phyloP scores from a whole-genome alignment of 2,797 vertebrate species.

The Chaenodraco wilsoni region DNA sequence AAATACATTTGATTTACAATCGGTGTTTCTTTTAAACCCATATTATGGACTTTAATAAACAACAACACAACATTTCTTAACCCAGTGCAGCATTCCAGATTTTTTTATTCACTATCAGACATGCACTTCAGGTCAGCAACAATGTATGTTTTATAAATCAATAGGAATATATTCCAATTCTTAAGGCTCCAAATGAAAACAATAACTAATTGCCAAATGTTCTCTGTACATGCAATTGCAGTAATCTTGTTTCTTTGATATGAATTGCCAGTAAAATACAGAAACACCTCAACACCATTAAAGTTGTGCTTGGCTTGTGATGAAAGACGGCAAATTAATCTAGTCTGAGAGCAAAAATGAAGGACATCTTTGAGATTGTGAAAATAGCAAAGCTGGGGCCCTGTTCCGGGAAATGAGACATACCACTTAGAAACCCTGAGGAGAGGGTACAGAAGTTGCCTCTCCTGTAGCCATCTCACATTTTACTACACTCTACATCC shows the following conservation, averaged over 20 bases:
- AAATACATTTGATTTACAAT: no score
- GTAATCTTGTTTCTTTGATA: background rate
- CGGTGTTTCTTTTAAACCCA: no score
- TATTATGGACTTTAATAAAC: no score
- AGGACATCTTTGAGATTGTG: slow-evolving; percentile 29
- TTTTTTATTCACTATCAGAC: background rate
- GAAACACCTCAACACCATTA: no score
- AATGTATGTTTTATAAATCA: slow-evolving; percentile 24
- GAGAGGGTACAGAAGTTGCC: slow-evolving; percentile 27
- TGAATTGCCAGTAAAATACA: background rate
- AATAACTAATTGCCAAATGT: background rate
- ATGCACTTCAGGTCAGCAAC: background rate
- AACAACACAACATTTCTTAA: no score
- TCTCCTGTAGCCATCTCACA: background rate
- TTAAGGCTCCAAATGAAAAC: background rate
- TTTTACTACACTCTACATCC: background rate
- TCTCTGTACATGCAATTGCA: slow-evolving; percentile 16
- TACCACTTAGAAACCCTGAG: slow-evolving; percentile 19
- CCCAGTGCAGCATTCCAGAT: no score
- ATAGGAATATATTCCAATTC: slow-evolving; percentile 1
- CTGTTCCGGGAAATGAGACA: slow-evolving; percentile 35
- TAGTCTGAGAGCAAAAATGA: slow-evolving; percentile 44
- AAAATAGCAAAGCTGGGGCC: slow-evolving; percentile 27
- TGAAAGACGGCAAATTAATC: slow-evolving; percentile 42
- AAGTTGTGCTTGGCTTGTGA: background rate